Conservation (phyloP, 2,888 invertebrate genomes). For the Tricholauxania praeusta region DNA sequence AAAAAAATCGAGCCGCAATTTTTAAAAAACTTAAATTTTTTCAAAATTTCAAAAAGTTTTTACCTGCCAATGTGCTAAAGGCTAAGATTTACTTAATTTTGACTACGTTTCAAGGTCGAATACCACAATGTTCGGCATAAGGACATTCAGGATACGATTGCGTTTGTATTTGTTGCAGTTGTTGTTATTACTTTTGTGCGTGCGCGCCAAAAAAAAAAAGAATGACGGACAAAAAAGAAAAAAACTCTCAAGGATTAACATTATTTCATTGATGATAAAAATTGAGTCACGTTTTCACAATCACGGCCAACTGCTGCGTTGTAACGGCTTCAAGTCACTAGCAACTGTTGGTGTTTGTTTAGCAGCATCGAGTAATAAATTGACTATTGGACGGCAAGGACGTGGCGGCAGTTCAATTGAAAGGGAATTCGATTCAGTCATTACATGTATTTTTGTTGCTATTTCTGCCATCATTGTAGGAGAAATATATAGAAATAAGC, state of each 20-base stretch:
- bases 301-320: constrained; percentile 45
- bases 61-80: background rate
- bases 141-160: background rate
- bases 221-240: background rate
- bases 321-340: background rate
- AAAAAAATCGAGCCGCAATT: too few species aligned
- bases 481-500: background rate
- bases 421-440: too few species aligned
- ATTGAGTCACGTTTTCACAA: constrained; percentile 52
- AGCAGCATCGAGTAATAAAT: constrained; percentile 10
- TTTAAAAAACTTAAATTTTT: background rate
- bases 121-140: too few species aligned
- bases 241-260: constrained; percentile 15
- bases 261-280: constrained; percentile 39
- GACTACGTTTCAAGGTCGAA: too few species aligned
- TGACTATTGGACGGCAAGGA: background rate
- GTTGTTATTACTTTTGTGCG: constrained; percentile 8
- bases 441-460: too few species aligned
- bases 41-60: background rate
- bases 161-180: constrained; percentile 17
- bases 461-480: too few species aligned
- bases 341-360: constrained; percentile 16
- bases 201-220: constrained; percentile 1
- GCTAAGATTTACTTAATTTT: too few species aligned
- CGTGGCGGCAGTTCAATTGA: background rate